Evolutionary conservation across 1,140 invertebrate species (phyloP), one percentile per base, ranked within the genome.

Genomic region (Ceratitis capitata): DNA sequence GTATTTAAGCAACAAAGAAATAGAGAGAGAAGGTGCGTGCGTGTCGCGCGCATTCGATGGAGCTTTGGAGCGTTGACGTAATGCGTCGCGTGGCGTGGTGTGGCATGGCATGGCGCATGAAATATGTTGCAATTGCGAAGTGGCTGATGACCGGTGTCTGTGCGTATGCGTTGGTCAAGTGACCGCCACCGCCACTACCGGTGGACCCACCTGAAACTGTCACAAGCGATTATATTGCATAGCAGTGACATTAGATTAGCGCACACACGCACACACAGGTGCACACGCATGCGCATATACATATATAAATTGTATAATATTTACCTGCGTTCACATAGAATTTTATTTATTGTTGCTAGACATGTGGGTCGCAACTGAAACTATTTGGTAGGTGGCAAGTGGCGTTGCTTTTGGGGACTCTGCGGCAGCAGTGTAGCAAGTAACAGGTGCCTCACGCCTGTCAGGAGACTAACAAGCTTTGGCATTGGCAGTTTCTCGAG

Each of bases 231-330:
- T 69, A 69, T n/a, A 39, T 69, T 42, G 32, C 29, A 69, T 69
- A 69, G 32, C 64, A 39, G 64, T 69, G 64, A 42, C 64, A 69
- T 69, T 69, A 69, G 64, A 69, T 56, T 69, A 69, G 19, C 64
- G n/a, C 19, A 69, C 26, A 64, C 58, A 64, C 6, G 5, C 56
- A 64, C 9, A 64, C 58, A 64, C 58, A 5, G 4, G 12, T 1
- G 29, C 58, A 10, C 12, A n/a, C 19, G 14, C 51, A 56, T 19
- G n/a, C 19, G 10, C 14, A n/a, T 56, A 14, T 56, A 19, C 16
- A 19, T 56, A 56, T n/a, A n/a, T 19, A 10, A 56, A 47, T 9
- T 47, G 51, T 56, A 56, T 56, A n/a, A 14, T 47, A 14, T 7
- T 7, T 47, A 47, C 7, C 45, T n/a, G n/a, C n/a, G n/a, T n/a